Conservation (phyloP, 2,888 invertebrate species). For the Drosophila mettleri region DNA sequence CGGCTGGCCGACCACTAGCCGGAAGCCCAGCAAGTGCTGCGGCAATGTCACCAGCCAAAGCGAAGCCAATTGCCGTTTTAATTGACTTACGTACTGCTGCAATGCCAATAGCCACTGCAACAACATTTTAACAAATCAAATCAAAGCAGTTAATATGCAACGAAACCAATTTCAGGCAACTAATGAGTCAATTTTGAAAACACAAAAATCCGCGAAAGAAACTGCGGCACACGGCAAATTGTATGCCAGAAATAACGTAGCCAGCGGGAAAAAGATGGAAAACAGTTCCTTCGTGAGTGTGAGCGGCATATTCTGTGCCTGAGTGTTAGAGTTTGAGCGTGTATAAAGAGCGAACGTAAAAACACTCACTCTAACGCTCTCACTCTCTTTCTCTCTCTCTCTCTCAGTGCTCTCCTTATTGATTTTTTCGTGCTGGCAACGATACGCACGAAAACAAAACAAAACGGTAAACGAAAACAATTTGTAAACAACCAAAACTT, state of each 20-base stretch:
- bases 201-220: conserved; percentile 31
- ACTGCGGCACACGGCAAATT: conserved; percentile 29
- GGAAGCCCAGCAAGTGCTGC: conserved; percentile 66
- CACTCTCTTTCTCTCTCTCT: conserved; percentile 9
- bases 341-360: conserved; percentile 1
- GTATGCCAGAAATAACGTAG: conserved; percentile 17
- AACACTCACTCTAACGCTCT: neutral
- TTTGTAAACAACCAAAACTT: conserved; percentile 26
- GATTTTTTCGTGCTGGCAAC: conserved; percentile 71
- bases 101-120: conserved; percentile 65
- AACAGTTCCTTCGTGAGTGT: conserved; percentile 22
- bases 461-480: conserved; percentile 24
- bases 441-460: conserved; percentile 20
- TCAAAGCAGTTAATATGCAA: neutral
- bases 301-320: conserved; percentile 10
- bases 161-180: neutral
- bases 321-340: too few species aligned
- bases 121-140: conserved; percentile 42
- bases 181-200: conserved; percentile 5
- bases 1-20: conserved; percentile 37
- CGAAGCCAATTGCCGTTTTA: conserved; percentile 66
- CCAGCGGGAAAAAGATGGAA: neutral
- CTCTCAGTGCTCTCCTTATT: conserved; percentile 49
- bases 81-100: conserved; percentile 69
- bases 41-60: conserved; percentile 57